Evolutionary conservation across 2,888 invertebrate genomes (phyloP).

Genomic region (Brachypalpus laphriformis): DNA sequence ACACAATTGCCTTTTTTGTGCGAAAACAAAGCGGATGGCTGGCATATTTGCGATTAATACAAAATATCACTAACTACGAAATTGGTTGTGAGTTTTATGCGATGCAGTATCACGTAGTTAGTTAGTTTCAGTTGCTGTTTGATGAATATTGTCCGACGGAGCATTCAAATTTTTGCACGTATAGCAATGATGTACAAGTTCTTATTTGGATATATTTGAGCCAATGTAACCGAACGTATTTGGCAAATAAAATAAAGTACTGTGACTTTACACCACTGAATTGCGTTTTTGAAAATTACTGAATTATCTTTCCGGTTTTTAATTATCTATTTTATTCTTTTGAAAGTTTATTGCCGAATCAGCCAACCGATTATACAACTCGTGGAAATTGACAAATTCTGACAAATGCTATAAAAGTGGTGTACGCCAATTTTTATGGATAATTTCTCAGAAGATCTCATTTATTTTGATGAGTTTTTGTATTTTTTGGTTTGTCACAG

Average conservation of each 20-base stretch:
- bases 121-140: background rate
- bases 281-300: background rate
- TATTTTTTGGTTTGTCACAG: too few relatives aligned
- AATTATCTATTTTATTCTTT: background rate
- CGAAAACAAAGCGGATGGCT: background rate
- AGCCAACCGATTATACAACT: background rate
- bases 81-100: background rate
- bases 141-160: background rate
- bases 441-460: background rate
- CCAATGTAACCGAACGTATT: background rate
- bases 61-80: background rate
- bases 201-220: background rate
- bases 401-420: background rate
- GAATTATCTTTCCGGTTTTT: background rate
- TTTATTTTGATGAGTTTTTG: background rate
- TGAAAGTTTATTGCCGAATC: background rate
- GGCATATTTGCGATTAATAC: background rate
- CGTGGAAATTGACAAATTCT: background rate
- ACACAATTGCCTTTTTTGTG: conserved; percentile 2
- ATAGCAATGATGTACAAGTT: background rate
- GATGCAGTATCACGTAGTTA: background rate
- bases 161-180: background rate
- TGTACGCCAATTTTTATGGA: background rate
- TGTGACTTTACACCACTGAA: background rate
- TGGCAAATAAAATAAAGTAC: background rate